Evolutionary conservation across 1,140 invertebrate species (phyloP), one percentile per base, ranked within the genome.

Genomic region (Drosophila mayri): DNA sequence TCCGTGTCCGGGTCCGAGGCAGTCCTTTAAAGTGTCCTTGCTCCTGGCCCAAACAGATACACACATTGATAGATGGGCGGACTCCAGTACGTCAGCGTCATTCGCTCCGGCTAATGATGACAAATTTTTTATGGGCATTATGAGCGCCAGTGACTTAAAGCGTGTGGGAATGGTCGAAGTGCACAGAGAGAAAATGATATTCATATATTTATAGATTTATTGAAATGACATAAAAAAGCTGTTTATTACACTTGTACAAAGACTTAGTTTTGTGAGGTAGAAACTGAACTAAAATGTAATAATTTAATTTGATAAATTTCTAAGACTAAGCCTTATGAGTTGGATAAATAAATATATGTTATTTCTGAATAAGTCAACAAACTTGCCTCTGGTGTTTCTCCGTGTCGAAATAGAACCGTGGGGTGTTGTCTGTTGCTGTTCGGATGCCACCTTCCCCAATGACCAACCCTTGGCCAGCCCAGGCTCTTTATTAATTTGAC

Each of bases 401-500:
- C n/a, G 80, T 87, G 82, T 77, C 54, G 44, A 41, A 30, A 14
- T 47, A 71, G 43, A 71, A 49, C 40, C 20, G 20, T 25, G 47
- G 62, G 66, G 44, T 65, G 64, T 46, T 55, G 64, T 64, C 71
- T 25, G 44, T 47, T 52, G 37, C 55, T 58, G n/a, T 25, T 61
- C 28, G 55, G 18, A 4, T 35, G 12, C 50, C 52, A 57, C n/a
- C 52, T 61, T 64, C 38, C 32, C 65, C 35, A 7, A 49, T 64
- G 37, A 38, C 72, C 35, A 72, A 44, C 67, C 44, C 67, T 68
- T 68, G 67, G 40, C 50, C 47, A 46, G 46, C n/a, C 63, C 41
- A 58, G 73, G 81, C 80, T 85, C 81, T 90, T 88, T 91, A 91
- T 91, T 91, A 91, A 91, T 91, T 91, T 91, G 88, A 90, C 88